These are phyloP conservation scores for Microcebus murinus DNA, from an alignment of 2,113 vertebrate genomes.

Conservation along the genomic window DNA sequence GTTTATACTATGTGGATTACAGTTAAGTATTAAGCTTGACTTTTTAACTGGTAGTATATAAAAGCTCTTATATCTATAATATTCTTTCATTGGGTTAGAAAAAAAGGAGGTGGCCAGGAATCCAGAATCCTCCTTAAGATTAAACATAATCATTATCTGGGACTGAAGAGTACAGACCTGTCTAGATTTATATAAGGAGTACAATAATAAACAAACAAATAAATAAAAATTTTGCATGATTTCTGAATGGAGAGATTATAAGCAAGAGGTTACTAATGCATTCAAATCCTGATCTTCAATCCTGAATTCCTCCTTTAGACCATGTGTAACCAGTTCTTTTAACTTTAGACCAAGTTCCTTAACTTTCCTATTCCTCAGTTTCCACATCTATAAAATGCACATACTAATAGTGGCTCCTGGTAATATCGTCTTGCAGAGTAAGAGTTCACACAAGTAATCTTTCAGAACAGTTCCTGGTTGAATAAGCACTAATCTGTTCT, in stretches of 20 bases:
- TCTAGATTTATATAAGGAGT: not conserved
- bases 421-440: not conserved
- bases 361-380: not conserved
- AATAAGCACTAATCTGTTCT: not conserved
- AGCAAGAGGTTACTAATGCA: rapidly evolving
- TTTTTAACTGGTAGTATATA: not conserved
- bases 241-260: not conserved
- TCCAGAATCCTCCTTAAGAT: not conserved
- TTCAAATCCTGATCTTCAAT: not conserved
- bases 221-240: not conserved
- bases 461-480: not conserved
- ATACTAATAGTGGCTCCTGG: not conserved
- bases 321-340: too few species aligned
- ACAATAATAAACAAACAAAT: not conserved
- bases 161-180: not conserved
- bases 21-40: not conserved
- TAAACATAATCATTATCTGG: not conserved
- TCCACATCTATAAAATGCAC: not conserved
- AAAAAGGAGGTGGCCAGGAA: not conserved
- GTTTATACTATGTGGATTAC: not conserved
- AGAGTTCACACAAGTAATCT: not conserved
- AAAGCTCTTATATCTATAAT: not conserved
- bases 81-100: not conserved
- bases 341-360: not conserved
- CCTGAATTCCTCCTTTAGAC: not conserved